These are phyloP conservation scores for Drosophila micromelanica DNA, from an alignment of 1,140 invertebrate species.

Conservation along the genomic window DNA sequence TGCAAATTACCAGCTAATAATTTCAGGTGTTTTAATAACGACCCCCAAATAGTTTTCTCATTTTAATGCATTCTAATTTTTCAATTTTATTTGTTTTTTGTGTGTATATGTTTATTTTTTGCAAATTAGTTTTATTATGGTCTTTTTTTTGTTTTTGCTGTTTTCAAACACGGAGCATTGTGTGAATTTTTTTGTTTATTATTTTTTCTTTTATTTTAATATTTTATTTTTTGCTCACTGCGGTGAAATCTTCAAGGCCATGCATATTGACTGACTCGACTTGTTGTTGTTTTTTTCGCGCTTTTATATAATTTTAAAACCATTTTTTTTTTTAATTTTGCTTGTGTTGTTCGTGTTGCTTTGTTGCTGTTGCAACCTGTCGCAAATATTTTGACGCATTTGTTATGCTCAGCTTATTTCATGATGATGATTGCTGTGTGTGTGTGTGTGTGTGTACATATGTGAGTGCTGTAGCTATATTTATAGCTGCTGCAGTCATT, in stretches of 20 bases:
- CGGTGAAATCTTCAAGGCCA: conserved; percentile 79
- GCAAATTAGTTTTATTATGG: conserved; percentile 78
- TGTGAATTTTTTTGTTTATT: conserved; percentile 63
- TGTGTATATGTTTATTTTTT: conserved; percentile 33
- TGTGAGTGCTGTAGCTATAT: conserved; percentile 47
- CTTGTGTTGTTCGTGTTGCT: conserved; percentile 18
- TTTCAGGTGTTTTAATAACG: conserved; percentile 20
- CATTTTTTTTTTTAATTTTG: conserved; percentile 33
- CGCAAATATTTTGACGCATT: conserved; percentile 81
- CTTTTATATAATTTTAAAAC: conserved; percentile 74
- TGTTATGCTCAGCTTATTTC: conserved; percentile 82
- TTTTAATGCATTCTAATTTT: conserved; percentile 60
- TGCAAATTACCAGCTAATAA: conserved; percentile 44
- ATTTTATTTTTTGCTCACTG: conserved; percentile 35
- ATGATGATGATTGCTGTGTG: conserved; percentile 60
- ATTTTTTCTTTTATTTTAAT: conserved; percentile 52
- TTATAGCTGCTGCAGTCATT: conserved; percentile 80
- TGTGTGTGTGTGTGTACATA: not conserved
- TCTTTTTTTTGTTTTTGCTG: conserved; percentile 25
- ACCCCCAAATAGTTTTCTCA: conserved; percentile 22
- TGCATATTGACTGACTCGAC: conserved; percentile 70
- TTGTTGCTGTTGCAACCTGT: conserved; percentile 73
- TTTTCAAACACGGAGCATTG: conserved; percentile 47
- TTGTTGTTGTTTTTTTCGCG: conserved; percentile 59
- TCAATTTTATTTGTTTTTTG: conserved; percentile 4